Evolutionary conservation across 2,797 vertebrate species (phyloP), one percentile per base, ranked within the genome.

Genomic region (Macrochelys suwanniensis): DNA sequence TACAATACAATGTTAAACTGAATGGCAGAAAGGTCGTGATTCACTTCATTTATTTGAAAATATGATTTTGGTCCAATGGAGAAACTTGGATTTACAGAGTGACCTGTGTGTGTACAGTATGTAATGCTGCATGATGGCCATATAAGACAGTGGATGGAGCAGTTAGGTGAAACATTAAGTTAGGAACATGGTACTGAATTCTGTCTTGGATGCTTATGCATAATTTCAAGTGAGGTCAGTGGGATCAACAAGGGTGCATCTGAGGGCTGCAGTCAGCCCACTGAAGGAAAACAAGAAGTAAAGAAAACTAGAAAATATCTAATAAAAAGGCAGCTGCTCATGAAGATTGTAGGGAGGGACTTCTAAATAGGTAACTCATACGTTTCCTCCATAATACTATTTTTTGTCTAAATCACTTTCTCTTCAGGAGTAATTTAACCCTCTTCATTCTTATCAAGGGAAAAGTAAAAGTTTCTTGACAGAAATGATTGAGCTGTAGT

Each of bases 31-130:
- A 42, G 65, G n/a, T 71, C 21, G 3, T 42, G n/a, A 37, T 71
- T 71, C 65, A 37, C 9, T 71, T 71, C 19, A 68, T 57, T 94
- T 96, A 53, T 83, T 95, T 93, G 84, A 6, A 94, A 93, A 91
- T 12, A 17, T 17, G 89, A 90, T 42, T 33, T 85, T 85, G 86
- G 78, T 3, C 91, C 68, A 87, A 88, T 25, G 6, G 37, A 57
- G 11, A 2, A 54, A 65, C 21, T 95, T 92, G 95, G 86, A 86
- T 17, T 47, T 71, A 61, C 33, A 89, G 49, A 96, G 8, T 11
- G 83, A 6, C 25, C 80, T 91, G 9, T 50, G 87, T 94, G 28
- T 89, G 84, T 42, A 71, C 13, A 89, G 84, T 33, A 11, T 51
- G 6, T 19, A 51, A 15, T 8, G 17, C 81, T 57, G 59, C 89